Evolutionary conservation across 1,140 invertebrate genomes (phyloP), one percentile per base, ranked within the genome.

Genomic region (Arion vulgaris): DNA sequence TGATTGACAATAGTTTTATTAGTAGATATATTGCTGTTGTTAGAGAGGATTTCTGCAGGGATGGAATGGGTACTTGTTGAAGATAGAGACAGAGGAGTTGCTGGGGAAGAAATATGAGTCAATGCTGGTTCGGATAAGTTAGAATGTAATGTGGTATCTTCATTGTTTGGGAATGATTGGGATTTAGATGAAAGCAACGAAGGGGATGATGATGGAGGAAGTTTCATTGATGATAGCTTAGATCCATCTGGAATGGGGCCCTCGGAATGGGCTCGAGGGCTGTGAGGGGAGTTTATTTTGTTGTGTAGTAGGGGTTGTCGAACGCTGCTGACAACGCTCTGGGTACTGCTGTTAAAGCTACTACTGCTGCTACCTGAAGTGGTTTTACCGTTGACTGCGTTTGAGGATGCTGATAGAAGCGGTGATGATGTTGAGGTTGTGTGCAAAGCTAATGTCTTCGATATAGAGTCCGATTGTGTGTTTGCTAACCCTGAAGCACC

Each of bases 251-350:
- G 15, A n/a, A 13, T 45, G 34, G 76, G 76, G 4, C 76, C 76
- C 36, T 78, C 76, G n/a, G 76, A 78, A 28, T 78, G 76, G 57
- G 76, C 76, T 5, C 76, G 53, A 7, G n/a, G 62, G 19, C 62
- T 66, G 74, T 49, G 49, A 36, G 74, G 36, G 45, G 74, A 11
- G 45, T 57, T 57, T 4, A n/a, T 23, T 57, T 36, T 57, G 74
- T 32, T 72, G 23, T 66, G n/a, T 7, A 66, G 19, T 5, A 39
- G 26, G 13, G 36, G 7, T 23, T 39, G 41, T 45, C 36, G 23
- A 5, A n/a, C n/a, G 17, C 41, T 72, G 26, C 23, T n/a, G 36
- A n/a, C 9, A 41, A 45, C 36, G 28, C 71, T 72, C 7, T 45
- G n/a, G 28, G 26, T 72, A 19, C 36, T 39, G 41, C 71, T 41